Percentiles rank a stretch among this genome's conserved stretches.
Evolutionary conservation across 2,113 vertebrate species (phyloP).

Genomic region (Sarotherodon lohbergeri): DNA sequence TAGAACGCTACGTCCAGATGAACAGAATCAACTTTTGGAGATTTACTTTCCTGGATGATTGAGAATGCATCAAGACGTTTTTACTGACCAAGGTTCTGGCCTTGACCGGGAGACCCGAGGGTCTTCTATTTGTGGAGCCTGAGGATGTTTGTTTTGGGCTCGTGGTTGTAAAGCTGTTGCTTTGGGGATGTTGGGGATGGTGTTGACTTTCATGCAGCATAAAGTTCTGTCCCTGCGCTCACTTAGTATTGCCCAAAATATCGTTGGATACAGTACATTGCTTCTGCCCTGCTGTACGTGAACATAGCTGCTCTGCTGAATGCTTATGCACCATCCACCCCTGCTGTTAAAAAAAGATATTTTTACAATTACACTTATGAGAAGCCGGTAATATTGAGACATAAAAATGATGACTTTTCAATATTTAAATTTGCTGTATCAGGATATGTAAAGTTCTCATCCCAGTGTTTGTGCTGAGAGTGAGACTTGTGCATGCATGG

Average conservation of each 20-base stretch:
- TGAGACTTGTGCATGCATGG: background rate
- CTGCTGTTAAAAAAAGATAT: background rate
- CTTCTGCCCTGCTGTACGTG: accelerated
- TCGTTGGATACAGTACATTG: background rate
- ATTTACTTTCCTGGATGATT: too few species aligned
- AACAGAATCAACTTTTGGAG: too few species aligned
- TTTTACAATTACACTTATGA: background rate
- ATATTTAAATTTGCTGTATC: background rate
- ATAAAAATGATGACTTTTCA: background rate
- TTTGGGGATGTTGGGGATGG: background rate
- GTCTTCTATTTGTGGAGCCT: background rate
- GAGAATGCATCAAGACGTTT: background rate
- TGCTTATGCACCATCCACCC: background rate
- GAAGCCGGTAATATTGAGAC: background rate
- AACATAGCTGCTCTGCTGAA: background rate
- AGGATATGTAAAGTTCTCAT: conserved; percentile 2
- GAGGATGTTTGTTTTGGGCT: background rate
- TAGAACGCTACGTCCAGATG: too few species aligned
- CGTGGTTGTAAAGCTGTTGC: background rate
- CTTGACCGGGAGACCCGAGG: background rate
- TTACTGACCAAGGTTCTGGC: background rate
- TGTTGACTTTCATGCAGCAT: background rate
- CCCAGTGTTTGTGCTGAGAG: background rate
- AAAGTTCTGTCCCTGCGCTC: background rate
- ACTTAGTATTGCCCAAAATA: background rate